A percentile compares a stretch with the other conserved stretches of the same genome.
phyloP scores from a whole-genome alignment of 2,797 vertebrate genomes.

The Kryptolebias ocellatus region DNA sequence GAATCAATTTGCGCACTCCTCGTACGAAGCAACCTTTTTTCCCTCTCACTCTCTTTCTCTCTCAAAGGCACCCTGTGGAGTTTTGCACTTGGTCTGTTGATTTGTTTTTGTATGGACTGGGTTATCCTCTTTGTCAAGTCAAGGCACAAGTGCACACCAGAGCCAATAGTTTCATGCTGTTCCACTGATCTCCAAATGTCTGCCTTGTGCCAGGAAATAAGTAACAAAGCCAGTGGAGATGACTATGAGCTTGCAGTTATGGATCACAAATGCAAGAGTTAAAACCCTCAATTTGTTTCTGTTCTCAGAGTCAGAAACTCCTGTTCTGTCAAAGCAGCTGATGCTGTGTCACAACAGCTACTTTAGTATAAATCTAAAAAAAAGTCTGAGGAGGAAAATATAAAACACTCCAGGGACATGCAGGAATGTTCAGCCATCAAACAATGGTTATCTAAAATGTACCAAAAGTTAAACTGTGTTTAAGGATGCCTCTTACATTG shows the following conservation, averaged over 20 bases:
- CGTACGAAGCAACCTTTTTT: no score
- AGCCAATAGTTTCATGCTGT: conserved; percentile 1
- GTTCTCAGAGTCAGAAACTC: background rate
- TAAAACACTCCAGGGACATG: no score
- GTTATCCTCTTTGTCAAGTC: background rate
- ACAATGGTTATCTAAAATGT: background rate
- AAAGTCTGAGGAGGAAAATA: background rate
- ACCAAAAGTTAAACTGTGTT: background rate
- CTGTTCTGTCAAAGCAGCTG: conserved; percentile 1
- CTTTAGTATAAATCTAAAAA: background rate
- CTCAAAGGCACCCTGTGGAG: background rate
- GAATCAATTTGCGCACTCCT: background rate
- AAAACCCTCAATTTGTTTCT: conserved; percentile 1
- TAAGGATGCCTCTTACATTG: background rate
- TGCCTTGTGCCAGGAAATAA: conserved; percentile 7
- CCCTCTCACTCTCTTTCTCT: no score
- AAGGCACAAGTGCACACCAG: background rate
- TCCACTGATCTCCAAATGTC: conserved; percentile 15
- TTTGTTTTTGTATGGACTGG: background rate
- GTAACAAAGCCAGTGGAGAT: background rate
- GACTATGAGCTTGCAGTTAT: background rate
- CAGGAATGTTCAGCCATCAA: background rate
- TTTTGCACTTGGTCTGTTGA: background rate
- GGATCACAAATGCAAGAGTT: background rate
- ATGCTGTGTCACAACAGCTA: background rate